Conservation (phyloP, 37 sponge, comb jelly and placozoan genomes). For the Aplysina aerophoba region DNA sequence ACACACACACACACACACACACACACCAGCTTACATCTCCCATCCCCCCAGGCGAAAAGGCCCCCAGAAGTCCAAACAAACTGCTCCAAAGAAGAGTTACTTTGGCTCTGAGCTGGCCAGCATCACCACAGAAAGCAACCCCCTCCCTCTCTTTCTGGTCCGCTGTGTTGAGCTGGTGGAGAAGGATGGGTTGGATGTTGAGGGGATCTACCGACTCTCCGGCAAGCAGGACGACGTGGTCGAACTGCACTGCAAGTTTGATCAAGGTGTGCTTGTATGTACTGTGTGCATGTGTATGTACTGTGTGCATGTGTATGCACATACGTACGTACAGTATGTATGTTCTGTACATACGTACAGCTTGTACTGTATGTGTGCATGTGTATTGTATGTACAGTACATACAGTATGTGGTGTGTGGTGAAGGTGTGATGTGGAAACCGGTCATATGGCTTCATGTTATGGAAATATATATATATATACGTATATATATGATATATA, state of each 20-base stretch:
- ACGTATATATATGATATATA: too few species aligned
- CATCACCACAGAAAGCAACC: conserved; percentile 44
- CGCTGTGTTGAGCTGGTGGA: conserved; percentile 39
- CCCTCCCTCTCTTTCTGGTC: conserved; percentile 56
- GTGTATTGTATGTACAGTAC: too few species aligned
- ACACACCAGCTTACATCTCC: background rate
- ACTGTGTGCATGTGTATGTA: too few species aligned
- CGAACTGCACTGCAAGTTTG: conserved; percentile 66
- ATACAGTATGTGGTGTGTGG: too few species aligned
- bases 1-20: conserved; percentile 40
- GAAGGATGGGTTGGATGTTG: conserved; percentile 36
- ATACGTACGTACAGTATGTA: too few species aligned
- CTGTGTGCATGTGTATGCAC: too few species aligned
- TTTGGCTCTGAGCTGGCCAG: conserved; percentile 61
- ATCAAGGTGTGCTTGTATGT: conserved; percentile 49
- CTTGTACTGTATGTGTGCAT: too few species aligned
- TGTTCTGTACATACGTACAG: too few species aligned
- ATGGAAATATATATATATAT: too few species aligned
- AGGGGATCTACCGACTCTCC: conserved; percentile 78
- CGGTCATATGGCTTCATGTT: too few species aligned
- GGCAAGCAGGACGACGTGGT: conserved; percentile 73
- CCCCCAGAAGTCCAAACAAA: background rate
- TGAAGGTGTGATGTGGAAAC: too few species aligned
- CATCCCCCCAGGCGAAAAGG: background rate
- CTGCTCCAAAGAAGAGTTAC: conserved; percentile 15